Base-by-base conservation (phyloP, 2,113 vertebrate species). In the Halcyon malimbica region DNA sequence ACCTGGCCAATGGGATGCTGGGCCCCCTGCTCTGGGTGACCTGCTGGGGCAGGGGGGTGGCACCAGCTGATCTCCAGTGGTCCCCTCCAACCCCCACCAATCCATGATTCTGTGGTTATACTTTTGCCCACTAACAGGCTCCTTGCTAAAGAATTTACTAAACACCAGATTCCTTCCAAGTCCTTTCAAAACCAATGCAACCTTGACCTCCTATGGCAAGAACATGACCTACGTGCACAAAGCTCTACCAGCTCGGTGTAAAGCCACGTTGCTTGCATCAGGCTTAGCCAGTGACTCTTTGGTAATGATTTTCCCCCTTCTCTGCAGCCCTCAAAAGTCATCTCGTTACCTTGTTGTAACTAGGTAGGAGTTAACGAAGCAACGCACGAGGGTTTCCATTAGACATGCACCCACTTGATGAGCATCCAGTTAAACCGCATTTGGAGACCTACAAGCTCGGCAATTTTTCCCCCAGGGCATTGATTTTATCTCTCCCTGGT, bases 161-260 rank as follows among this genome's bases (percentile, higher is more conserved):
- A 50, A 23, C 19, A 10, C 48, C 2, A 33, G 25, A 23, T 2
- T 25, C 42, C 11, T 26, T 87, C 17, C 54, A 84, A 90, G n/a
- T 46, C 68, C n/a, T 48, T 83, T 87, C 70, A 35, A 83, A 83
- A 73, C 24, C 71, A 80, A 8, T 13, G 15, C 16, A 39, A 31
- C 25, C 16, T 25, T 29, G 12, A 78, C 5, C 6, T 54, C 63
- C 64, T 51, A 60, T 56, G 67, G 41, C 4, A 1, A 11, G 11
- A 41, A 12, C 1, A 0, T 16, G 33, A 75, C 51, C 65, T 42
- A 13, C 3, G 1, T 5, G 4, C 0, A 1, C 5, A 28, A 63
- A 84, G 83, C 20, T 62, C 59, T 23, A 42, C 37, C 2, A 10
- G 39, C 37, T 86, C 41, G 20, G 4, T 6, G 10, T 54, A 89